These are phyloP conservation scores for Hecatera dysodea DNA, from an alignment of 2,888 invertebrate species.

Conservation along the genomic window DNA sequence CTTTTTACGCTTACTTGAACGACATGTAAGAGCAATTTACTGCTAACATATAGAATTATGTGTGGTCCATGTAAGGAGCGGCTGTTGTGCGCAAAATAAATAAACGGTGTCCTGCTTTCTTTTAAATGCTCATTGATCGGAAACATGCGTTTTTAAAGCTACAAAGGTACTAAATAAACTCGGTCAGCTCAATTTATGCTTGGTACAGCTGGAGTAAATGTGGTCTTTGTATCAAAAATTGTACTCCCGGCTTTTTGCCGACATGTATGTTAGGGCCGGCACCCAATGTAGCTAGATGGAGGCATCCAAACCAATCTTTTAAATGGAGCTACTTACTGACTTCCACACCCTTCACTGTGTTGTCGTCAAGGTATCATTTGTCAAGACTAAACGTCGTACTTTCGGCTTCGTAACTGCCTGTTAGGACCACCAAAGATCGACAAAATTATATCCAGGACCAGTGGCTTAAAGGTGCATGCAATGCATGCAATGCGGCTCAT, in stretches of 20 bases:
- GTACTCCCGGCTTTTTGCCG: background rate
- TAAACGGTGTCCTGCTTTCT: slow-evolving; percentile 11
- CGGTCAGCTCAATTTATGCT: background rate
- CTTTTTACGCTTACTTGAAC: slow-evolving; percentile 79
- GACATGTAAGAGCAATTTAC: slow-evolving; percentile 82
- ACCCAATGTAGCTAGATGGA: background rate
- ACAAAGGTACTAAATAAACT: background rate
- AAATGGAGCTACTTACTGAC: background rate
- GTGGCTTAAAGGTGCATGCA: too few relatives aligned
- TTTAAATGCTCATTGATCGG: background rate
- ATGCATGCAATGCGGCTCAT: background rate
- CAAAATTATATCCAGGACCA: background rate
- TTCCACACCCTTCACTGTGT: background rate
- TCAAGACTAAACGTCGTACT: background rate
- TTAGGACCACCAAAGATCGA: background rate
- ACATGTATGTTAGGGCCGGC: too few relatives aligned
- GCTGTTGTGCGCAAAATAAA: slow-evolving; percentile 5
- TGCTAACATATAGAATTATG: slow-evolving; percentile 64
- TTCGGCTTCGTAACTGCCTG: background rate
- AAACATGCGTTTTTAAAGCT: slow-evolving; percentile 11
- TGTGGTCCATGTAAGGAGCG: slow-evolving; percentile 51
- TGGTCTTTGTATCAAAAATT: background rate
- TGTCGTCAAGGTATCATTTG: background rate
- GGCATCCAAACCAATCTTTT: background rate
- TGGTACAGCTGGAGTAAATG: background rate